These are phyloP conservation scores for Panthera uncia DNA, from an alignment of 2,113 vertebrate species.

Conservation along the genomic window DNA sequence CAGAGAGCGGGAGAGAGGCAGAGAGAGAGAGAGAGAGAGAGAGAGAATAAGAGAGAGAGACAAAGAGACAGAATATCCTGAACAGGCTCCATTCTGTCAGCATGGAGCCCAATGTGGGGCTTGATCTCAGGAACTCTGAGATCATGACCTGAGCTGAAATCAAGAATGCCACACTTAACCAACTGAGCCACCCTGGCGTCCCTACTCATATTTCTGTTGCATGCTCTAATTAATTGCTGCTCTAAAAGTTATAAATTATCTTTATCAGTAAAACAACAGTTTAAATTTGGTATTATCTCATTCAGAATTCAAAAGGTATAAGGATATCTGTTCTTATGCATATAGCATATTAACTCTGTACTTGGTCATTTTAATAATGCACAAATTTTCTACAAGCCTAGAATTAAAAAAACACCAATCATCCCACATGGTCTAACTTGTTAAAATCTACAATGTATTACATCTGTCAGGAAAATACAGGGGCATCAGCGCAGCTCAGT, in stretches of 20 bases:
- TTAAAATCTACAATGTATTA: background rate
- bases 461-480: background rate
- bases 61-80: too few relatives aligned
- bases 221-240: background rate
- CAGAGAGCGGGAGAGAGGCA: too few relatives aligned
- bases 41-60: too few relatives aligned
- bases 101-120: too few relatives aligned
- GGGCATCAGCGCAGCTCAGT: too few relatives aligned
- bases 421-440: background rate
- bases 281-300: constrained; percentile 2
- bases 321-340: background rate
- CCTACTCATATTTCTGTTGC: background rate
- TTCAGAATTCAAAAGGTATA: background rate
- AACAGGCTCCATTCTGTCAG: too few relatives aligned
- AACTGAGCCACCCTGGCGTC: too few relatives aligned
- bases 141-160: too few relatives aligned
- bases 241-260: background rate
- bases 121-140: too few relatives aligned
- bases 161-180: too few relatives aligned
- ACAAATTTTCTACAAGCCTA: background rate
- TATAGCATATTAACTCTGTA: background rate
- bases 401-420: background rate
- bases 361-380: background rate
- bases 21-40: too few relatives aligned
- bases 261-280: background rate